phyloP scores from a whole-genome alignment of 2,113 vertebrate species.

The Myotis davidii region DNA sequence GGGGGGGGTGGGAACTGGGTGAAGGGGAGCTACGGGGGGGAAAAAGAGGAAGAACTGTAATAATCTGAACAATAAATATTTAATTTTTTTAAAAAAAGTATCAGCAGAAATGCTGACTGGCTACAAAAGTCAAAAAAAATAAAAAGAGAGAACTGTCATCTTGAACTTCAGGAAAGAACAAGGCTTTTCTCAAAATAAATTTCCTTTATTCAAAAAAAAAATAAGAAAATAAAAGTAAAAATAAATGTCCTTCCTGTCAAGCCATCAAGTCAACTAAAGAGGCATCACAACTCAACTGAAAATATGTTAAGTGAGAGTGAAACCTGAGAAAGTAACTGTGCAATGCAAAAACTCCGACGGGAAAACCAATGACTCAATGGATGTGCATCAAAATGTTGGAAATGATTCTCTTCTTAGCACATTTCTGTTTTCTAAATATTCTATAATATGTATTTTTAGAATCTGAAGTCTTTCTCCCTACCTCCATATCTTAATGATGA shows the following conservation, averaged over 20 bases:
- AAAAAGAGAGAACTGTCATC: not conserved
- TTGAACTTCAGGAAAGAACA: not conserved
- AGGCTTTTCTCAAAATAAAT: not conserved
- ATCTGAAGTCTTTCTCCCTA: conserved; percentile 6
- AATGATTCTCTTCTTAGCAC: not conserved
- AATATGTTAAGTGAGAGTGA: not conserved
- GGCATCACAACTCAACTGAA: not conserved
- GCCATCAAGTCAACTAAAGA: not conserved
- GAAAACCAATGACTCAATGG: not conserved
- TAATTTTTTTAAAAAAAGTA: no score
- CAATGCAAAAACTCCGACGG: not conserved
- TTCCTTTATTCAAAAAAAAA: not conserved
- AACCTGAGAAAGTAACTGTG: not conserved
- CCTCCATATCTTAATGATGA: not conserved
- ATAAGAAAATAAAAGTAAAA: no score
- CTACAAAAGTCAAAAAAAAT: no score
- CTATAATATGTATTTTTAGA: not conserved
- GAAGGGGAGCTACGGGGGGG: no score
- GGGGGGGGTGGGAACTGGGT: no score
- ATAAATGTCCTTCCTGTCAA: not conserved
- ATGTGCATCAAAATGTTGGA: not conserved
- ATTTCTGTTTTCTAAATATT: not conserved
- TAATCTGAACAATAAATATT: no score
- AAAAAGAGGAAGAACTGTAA: no score
- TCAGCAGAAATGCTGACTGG: no score